These are phyloP conservation scores for Ursus arctos DNA, from an alignment of 2,113 vertebrate species.

Conservation along the genomic window DNA sequence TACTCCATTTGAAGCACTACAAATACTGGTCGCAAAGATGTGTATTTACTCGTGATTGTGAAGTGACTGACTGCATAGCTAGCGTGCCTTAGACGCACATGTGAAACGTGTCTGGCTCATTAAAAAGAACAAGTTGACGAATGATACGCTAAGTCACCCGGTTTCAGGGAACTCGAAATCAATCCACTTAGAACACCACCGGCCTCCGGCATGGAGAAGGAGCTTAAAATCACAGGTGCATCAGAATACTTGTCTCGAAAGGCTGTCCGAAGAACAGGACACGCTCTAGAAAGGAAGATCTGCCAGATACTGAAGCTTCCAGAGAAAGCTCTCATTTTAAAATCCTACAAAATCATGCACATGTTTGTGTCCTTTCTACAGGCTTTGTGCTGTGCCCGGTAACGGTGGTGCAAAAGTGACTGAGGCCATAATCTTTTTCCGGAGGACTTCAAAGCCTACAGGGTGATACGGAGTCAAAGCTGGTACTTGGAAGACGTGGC, in stretches of 20 bases:
- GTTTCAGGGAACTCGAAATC: constrained; percentile 13
- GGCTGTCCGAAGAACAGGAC: neutral
- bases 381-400: neutral
- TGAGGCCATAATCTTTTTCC: neutral
- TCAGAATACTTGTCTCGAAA: neutral
- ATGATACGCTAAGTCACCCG: neutral
- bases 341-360: neutral
- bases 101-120: neutral
- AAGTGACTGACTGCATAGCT: neutral
- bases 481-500: neutral
- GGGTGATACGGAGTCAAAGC: neutral
- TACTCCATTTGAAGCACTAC: neutral
- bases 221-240: neutral
- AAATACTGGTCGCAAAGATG: neutral
- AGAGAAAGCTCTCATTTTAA: neutral
- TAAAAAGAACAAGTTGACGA: constrained; percentile 30
- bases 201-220: neutral
- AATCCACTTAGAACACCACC: neutral
- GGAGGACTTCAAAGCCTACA: neutral
- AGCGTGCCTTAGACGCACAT: neutral
- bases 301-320: neutral
- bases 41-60: neutral
- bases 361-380: neutral
- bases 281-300: neutral
- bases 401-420: neutral